These are phyloP conservation scores for Andrena fulva DNA, from an alignment of 2,888 invertebrate species.

Conservation along the genomic window DNA sequence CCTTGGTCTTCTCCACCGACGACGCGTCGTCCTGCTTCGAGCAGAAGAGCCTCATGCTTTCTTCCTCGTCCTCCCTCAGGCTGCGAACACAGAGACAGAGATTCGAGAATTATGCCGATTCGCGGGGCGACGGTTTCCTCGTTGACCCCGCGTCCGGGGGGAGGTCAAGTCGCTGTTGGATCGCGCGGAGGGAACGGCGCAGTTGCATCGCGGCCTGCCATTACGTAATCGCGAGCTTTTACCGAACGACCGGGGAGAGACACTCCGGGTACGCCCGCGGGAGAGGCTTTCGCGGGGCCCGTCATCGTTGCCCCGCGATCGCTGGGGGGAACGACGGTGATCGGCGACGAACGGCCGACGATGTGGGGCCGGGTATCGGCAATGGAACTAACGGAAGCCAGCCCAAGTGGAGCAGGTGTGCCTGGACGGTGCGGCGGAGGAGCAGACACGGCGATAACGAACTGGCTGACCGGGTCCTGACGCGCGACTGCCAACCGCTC, in stretches of 20 bases:
- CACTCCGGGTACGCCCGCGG: background rate
- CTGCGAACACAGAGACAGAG: conserved; percentile 56
- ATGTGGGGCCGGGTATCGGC: background rate
- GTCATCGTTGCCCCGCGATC: background rate
- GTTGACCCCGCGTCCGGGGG: conserved; percentile 19
- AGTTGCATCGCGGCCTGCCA: conserved; percentile 17
- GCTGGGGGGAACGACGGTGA: background rate
- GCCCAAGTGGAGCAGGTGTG: background rate
- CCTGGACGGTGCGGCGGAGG: background rate
- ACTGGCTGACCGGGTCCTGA: background rate
- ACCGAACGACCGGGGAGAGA: background rate
- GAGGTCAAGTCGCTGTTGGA: conserved; percentile 42
- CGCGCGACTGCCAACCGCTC: conserved; percentile 9
- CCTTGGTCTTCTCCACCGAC: conserved; percentile 46
- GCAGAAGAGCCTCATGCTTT: conserved; percentile 64
- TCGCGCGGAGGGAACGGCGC: conserved; percentile 25
- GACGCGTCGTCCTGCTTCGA: conserved; percentile 46
- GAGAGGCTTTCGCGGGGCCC: conserved; percentile 25
- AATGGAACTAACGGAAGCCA: conserved; percentile 5
- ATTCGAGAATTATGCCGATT: conserved; percentile 50
- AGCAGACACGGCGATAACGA: background rate
- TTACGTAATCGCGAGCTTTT: conserved; percentile 44
- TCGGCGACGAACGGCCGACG: background rate
- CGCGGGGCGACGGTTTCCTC: conserved; percentile 6
- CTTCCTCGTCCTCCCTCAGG: conserved; percentile 56